Evolutionary conservation across 2,888 invertebrate species (phyloP).

Genomic region (Trachelus troglodyta): DNA sequence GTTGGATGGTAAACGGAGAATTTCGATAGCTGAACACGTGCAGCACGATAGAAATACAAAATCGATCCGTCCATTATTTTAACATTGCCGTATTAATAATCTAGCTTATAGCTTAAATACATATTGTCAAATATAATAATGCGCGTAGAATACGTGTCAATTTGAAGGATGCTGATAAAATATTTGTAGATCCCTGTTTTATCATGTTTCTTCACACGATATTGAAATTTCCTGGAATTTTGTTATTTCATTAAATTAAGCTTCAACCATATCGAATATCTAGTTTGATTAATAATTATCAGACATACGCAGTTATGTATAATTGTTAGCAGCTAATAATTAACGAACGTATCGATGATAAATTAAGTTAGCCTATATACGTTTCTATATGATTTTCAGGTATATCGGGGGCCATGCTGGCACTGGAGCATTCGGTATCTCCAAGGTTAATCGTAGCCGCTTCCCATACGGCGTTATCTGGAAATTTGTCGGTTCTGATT

Average conservation of each 20-base stretch:
- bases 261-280: background rate
- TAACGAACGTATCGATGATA: background rate
- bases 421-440: slow-evolving; percentile 42
- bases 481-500: slow-evolving; percentile 81
- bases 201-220: background rate
- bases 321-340: background rate
- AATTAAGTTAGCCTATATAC: background rate
- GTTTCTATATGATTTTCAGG: slow-evolving; percentile 29
- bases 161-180: background rate
- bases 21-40: background rate
- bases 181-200: background rate
- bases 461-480: slow-evolving; percentile 81
- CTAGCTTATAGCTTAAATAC: background rate
- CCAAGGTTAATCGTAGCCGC: slow-evolving; percentile 77
- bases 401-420: slow-evolving; percentile 40
- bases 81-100: background rate
- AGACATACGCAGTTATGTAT: background rate
- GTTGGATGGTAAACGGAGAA: background rate
- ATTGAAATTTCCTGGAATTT: too few relatives aligned
- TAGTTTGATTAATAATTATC: background rate
- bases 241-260: background rate
- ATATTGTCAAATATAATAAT: background rate
- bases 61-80: background rate
- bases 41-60: background rate
- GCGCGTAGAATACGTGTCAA: background rate